Percentiles rank a stretch among this genome's conserved stretches.
phyloP scores from a whole-genome alignment of 2,888 invertebrate species.

The Spialia ferax region DNA sequence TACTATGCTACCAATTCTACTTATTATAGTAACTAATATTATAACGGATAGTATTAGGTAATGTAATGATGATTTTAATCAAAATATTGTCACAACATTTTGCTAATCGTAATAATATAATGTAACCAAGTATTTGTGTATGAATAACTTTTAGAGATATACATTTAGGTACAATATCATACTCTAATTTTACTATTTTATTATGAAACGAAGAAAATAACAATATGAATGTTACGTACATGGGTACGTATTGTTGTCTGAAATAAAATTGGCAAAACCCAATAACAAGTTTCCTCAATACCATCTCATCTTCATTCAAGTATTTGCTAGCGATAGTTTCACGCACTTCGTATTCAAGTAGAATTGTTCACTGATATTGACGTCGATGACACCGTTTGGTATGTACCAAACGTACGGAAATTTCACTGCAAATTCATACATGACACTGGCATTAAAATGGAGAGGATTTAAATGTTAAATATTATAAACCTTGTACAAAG shows the following conservation, averaged over 20 bases:
- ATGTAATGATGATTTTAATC: too few relatives aligned
- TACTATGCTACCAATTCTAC: background rate
- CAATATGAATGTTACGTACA: background rate
- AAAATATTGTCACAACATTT: too few relatives aligned
- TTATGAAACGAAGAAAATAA: background rate
- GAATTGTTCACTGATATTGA: background rate
- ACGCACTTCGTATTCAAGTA: conserved; percentile 47
- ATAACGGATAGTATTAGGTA: background rate
- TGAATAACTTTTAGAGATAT: too few relatives aligned
- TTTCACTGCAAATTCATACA: background rate
- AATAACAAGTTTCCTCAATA: conserved; percentile 24
- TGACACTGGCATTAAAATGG: background rate
- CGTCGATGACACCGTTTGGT: background rate
- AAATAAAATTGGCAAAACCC: conserved; percentile 4
- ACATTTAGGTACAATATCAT: too few relatives aligned
- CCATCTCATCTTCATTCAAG: conserved; percentile 42
- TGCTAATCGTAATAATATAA: too few relatives aligned
- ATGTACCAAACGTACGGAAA: background rate
- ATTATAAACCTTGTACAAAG: background rate
- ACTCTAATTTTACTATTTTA: too few relatives aligned
- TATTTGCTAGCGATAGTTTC: conserved; percentile 54
- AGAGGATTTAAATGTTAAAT: background rate
- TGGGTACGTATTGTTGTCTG: too few relatives aligned
- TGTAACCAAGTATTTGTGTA: too few relatives aligned
- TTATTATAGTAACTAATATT: too few relatives aligned